These are phyloP conservation scores for Hypolimnas misippus DNA, from an alignment of 2,888 invertebrate genomes.

Conservation along the genomic window DNA sequence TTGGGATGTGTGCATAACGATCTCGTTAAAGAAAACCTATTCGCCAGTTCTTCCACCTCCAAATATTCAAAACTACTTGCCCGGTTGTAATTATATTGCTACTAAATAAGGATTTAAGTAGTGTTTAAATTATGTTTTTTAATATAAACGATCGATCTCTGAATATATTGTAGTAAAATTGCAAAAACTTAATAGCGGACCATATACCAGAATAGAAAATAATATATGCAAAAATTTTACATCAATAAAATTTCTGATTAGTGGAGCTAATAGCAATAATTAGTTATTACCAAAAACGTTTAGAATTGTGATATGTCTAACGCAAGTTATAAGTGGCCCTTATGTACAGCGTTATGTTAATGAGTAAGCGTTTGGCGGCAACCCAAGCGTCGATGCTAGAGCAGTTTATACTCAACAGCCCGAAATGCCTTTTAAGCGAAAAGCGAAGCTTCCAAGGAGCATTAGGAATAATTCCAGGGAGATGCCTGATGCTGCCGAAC, in stretches of 20 bases:
- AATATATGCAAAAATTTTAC: no score
- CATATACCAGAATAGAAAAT: no score
- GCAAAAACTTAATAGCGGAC: no score
- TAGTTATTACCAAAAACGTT: neutral
- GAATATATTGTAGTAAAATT: no score
- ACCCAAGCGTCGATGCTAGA: slow-evolving; percentile 24
- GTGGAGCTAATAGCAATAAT: neutral
- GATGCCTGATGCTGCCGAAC: slow-evolving; percentile 24
- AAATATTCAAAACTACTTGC: no score
- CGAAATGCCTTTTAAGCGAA: slow-evolving; percentile 28
- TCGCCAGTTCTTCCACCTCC: no score
- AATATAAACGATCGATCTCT: no score
- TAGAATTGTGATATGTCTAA: slow-evolving; percentile 4
- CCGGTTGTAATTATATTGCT: no score
- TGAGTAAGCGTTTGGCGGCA: slow-evolving; percentile 28
- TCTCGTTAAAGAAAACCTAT: neutral
- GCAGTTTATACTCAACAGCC: slow-evolving; percentile 31
- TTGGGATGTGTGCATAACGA: neutral
- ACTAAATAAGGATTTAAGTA: no score
- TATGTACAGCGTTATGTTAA: slow-evolving; percentile 22
- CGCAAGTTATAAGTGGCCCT: slow-evolving; percentile 4
- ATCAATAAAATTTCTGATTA: no score
- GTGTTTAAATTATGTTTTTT: no score
- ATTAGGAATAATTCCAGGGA: slow-evolving; percentile 35
- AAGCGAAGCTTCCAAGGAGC: slow-evolving; percentile 29